phyloP scores from a whole-genome alignment of 2,113 vertebrate species.

The Carassius auratus region DNA sequence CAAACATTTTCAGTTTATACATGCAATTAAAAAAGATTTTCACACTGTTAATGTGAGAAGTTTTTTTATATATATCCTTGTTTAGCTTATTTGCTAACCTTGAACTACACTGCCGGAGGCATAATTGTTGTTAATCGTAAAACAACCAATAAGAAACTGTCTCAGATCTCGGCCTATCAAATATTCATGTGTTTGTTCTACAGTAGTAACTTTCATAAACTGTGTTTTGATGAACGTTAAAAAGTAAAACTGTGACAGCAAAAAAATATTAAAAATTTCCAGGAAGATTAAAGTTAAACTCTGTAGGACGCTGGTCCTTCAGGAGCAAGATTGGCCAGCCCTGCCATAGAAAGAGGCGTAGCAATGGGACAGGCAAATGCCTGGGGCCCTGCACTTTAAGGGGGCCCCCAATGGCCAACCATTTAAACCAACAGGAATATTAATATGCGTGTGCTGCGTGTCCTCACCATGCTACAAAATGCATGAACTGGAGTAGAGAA shows the following conservation, averaged over 20 bases:
- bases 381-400: no score
- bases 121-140: neutral
- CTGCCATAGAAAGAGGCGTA: no score
- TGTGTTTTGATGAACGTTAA: neutral
- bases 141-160: neutral
- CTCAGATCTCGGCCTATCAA: neutral
- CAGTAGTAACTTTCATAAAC: neutral
- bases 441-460: no score
- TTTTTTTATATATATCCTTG: neutral
- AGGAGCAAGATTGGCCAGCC: no score
- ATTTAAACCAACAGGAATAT: no score
- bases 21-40: neutral
- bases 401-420: no score
- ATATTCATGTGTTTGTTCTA: neutral
- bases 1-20: neutral
- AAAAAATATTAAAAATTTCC: neutral
- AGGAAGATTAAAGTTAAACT: no score
- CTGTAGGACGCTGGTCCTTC: no score
- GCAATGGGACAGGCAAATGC: no score
- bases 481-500: no score
- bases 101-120: neutral
- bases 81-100: neutral
- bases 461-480: no score
- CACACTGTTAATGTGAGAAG: neutral
- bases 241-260: neutral